A percentile compares a stretch with the other conserved stretches of the same genome.
phyloP scores from a whole-genome alignment of 2,888 invertebrate species.

The Pediacus dermestoides region DNA sequence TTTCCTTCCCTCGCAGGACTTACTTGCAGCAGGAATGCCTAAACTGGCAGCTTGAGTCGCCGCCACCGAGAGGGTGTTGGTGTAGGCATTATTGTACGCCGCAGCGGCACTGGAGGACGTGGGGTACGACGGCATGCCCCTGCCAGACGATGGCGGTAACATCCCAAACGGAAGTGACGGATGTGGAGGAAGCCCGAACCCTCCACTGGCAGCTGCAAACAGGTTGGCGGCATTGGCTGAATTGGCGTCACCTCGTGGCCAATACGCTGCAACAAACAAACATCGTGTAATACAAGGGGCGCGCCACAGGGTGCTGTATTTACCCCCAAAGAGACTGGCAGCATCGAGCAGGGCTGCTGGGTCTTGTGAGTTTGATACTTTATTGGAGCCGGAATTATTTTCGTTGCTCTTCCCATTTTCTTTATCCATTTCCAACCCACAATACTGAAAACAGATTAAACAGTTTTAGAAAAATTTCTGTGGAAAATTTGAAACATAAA shows the following conservation, averaged over 20 bases:
- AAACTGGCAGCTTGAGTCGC: constrained; percentile 83
- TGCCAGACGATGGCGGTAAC: constrained; percentile 41
- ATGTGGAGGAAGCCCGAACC: constrained; percentile 47
- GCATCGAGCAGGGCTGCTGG: constrained; percentile 74
- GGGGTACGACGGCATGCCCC: constrained; percentile 39
- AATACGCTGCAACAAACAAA: constrained; percentile 61
- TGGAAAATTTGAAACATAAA: too few species aligned
- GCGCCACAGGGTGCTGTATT: constrained; percentile 16
- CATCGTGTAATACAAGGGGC: constrained; percentile 4
- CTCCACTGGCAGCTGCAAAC: constrained; percentile 50
- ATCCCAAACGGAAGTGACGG: constrained; percentile 46
- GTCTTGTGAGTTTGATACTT: constrained; percentile 51
- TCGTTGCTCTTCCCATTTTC: constrained; percentile 68
- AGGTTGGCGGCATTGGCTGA: constrained; percentile 52
- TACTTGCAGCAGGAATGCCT: constrained; percentile 72
- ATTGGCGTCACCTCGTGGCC: constrained; percentile 65
- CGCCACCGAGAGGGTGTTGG: constrained; percentile 75
- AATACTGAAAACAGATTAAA: constrained; percentile 22
- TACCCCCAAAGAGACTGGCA: constrained; percentile 55
- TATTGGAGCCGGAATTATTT: constrained; percentile 56
- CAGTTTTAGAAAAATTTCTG: too few species aligned
- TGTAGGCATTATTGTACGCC: constrained; percentile 51
- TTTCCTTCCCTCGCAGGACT: constrained; percentile 48
- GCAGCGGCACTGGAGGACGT: constrained; percentile 47
- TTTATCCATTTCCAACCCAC: constrained; percentile 67